phyloP scores from a whole-genome alignment of 2,797 vertebrate genomes.

The Poecile montanus region DNA sequence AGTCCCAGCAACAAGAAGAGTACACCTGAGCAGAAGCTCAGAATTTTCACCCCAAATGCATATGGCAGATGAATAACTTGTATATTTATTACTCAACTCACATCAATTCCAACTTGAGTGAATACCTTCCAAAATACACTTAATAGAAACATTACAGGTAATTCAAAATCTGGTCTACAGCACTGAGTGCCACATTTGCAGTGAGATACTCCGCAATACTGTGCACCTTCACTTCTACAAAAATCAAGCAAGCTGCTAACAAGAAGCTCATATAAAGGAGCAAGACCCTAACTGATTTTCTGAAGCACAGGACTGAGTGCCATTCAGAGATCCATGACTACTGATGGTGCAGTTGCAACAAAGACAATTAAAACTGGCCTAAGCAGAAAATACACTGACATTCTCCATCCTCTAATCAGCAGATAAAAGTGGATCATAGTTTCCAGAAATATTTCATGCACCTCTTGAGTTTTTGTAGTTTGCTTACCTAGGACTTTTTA shows the following conservation, averaged over 20 bases:
- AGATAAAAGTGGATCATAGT: neutral
- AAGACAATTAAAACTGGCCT: neutral
- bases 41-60: neutral
- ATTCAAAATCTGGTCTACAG: neutral
- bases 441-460: neutral
- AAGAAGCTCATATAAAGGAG: neutral
- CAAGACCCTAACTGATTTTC: neutral
- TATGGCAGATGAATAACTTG: neutral
- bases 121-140: neutral
- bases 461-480: neutral
- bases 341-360: neutral
- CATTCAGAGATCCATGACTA: neutral
- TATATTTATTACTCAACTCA: neutral
- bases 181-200: neutral
- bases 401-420: neutral
- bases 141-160: neutral
- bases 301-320: neutral
- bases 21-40: constrained; percentile 4
- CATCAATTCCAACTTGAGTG: neutral
- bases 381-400: neutral
- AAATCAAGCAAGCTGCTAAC: neutral
- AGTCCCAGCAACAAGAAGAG: neutral
- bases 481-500: neutral
- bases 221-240: neutral
- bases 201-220: neutral